Percentiles rank a stretch among this genome's conserved stretches.
These are phyloP conservation scores for Saiga tatarica DNA, from an alignment of 2,113 vertebrate species.

Conservation along the genomic window DNA sequence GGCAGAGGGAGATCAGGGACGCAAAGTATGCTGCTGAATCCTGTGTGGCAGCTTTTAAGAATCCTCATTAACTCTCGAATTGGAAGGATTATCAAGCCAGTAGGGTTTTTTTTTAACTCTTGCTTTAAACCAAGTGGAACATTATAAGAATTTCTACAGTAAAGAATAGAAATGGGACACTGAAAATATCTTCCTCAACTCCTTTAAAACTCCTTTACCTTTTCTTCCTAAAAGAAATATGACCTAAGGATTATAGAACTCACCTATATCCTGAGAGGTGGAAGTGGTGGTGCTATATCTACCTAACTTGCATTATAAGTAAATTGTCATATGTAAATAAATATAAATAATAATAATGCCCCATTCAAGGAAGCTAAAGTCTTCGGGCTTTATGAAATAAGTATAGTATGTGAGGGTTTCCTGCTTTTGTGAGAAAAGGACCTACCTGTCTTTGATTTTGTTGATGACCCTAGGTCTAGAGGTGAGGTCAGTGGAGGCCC, in stretches of 20 bases:
- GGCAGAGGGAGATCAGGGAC: not conserved
- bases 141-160: not conserved
- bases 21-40: not conserved
- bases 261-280: not conserved
- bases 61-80: slow-evolving; percentile 42
- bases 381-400: not conserved
- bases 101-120: not conserved
- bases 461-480: not conserved
- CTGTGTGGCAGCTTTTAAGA: not conserved
- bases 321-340: not conserved
- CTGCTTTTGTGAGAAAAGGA: not conserved
- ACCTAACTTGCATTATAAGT: not conserved
- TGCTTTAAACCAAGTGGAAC: not conserved
- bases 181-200: not conserved
- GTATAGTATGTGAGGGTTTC: not conserved
- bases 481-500: not conserved
- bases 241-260: not conserved
- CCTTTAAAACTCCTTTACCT: not conserved
- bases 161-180: not conserved
- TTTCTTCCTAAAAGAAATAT: slow-evolving; percentile 5
- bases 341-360: not conserved
- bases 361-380: not conserved
- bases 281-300: not conserved
- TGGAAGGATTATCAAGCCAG: not conserved
- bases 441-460: not conserved